These are phyloP conservation scores for Nematopogon swammerdamellus DNA, from an alignment of 2,888 invertebrate species.

Conservation along the genomic window DNA sequence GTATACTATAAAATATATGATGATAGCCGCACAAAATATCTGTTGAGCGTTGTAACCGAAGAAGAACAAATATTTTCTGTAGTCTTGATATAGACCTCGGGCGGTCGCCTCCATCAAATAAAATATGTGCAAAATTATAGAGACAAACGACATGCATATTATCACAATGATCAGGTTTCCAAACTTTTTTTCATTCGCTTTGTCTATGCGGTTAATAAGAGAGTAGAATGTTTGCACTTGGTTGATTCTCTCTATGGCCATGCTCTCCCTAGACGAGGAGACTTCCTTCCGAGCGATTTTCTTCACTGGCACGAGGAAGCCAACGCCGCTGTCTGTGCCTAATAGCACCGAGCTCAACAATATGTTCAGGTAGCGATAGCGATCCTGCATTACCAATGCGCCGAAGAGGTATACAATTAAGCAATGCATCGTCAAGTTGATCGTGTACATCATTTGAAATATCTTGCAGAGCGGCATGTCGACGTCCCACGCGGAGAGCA, in stretches of 20 bases:
- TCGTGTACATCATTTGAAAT: background rate
- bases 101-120: constrained; percentile 42
- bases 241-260: background rate
- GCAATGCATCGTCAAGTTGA: background rate
- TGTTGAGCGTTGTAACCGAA: constrained; percentile 30
- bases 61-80: constrained; percentile 23
- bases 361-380: background rate
- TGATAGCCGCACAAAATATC: constrained; percentile 19
- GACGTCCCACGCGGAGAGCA: background rate
- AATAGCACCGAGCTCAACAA: background rate
- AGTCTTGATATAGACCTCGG: constrained; percentile 26
- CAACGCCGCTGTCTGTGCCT: background rate
- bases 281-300: background rate
- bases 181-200: constrained; percentile 18
- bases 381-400: background rate
- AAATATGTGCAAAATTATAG: constrained; percentile 27
- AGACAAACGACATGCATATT: constrained; percentile 18
- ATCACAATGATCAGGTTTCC: constrained; percentile 24
- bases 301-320: background rate
- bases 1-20: constrained; percentile 21
- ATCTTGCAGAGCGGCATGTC: background rate
- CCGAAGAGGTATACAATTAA: background rate
- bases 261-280: background rate
- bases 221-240: background rate
- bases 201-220: constrained; percentile 4